Conservation (phyloP, 1,140 invertebrate species). For the Chrysopa pallens region DNA sequence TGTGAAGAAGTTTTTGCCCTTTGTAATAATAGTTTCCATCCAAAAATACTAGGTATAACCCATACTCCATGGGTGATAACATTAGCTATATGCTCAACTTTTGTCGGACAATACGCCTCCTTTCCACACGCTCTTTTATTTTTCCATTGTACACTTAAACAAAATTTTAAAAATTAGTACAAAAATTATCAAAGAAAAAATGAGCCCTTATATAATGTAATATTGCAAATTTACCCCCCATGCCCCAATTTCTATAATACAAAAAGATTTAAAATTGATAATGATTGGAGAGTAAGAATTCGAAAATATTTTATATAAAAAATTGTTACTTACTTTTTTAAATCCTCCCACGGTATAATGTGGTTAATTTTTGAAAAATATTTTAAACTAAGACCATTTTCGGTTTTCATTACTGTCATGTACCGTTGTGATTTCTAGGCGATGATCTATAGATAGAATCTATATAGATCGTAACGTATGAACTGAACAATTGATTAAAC, state of each 20-base stretch:
- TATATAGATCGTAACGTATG: too few relatives aligned
- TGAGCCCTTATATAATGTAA: too few relatives aligned
- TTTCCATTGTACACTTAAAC: conserved; percentile 47
- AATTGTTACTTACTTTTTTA: conserved; percentile 9
- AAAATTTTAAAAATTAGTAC: conserved; percentile 5
- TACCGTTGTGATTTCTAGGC: too few relatives aligned
- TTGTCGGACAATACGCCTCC: conserved; percentile 49
- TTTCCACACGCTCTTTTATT: conserved; percentile 39
- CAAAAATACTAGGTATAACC: conserved; percentile 62
- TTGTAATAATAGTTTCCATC: conserved; percentile 50
- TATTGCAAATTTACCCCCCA: too few relatives aligned
- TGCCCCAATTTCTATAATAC: too few relatives aligned
- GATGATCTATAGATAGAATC: too few relatives aligned
- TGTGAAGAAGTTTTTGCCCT: conserved; percentile 55
- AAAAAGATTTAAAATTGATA: too few relatives aligned
- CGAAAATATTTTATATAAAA: too few relatives aligned
- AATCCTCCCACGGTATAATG: conserved; percentile 8
- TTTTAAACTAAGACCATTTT: background rate
- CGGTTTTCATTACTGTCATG: too few relatives aligned
- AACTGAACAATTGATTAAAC: too few relatives aligned
- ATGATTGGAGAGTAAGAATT: too few relatives aligned
- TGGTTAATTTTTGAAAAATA: conserved; percentile 3
- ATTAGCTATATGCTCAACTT: conserved; percentile 81
- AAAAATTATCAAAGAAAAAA: too few relatives aligned
- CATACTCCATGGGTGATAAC: conserved; percentile 79